Evolutionary conservation across 1,140 invertebrate genomes (phyloP), one percentile per base, ranked within the genome.

Genomic region (Drosophila saltans): DNA sequence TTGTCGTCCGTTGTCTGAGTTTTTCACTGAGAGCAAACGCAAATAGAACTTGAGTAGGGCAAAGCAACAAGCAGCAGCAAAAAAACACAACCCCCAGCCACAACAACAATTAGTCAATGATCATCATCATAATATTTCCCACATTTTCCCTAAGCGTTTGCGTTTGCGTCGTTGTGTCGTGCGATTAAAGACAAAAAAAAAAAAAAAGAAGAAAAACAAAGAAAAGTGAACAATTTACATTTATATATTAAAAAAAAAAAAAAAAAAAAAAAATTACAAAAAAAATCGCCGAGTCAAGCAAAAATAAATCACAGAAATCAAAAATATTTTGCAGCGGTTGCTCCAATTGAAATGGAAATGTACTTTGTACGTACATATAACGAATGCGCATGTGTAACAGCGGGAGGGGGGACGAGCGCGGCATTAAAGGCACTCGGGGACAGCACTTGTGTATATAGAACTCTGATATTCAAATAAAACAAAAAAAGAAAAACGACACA

Each of bases 11-110:
- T 52, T 52, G 21, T 52, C 7, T 52, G 21, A 52, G 21, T 52
- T 52, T 52, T 52, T 52, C 45, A 24, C 21, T 26, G 45, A 52
- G 45, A 52, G 45, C 24, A 52, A 52, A 52, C 45, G 45, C 45
- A 52, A 52, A 52, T 52, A 52, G 45, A 52, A 52, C 45, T 52
- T 52, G 45, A 52, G 45, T 52, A 52, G 45, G 45, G 45, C 45
- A 52, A 26, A 52, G 45, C 45, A 52, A 52, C 45, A 52, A 52
- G 45, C 45, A 52, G 3, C 24, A 16, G 45, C 21, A 24, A 36
- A 5, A 36, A 7, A 36, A 36, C 28, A 2, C 43, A 48, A 16
- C 16, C 45, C 45, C 45, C 16, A 48, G 45, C 45, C 16, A 26
- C 8, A 52, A 52, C 45, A 52, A 52, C 45, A 52, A 52, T 52